phyloP scores from a whole-genome alignment of 2,113 vertebrate species.

The Progne subis region DNA sequence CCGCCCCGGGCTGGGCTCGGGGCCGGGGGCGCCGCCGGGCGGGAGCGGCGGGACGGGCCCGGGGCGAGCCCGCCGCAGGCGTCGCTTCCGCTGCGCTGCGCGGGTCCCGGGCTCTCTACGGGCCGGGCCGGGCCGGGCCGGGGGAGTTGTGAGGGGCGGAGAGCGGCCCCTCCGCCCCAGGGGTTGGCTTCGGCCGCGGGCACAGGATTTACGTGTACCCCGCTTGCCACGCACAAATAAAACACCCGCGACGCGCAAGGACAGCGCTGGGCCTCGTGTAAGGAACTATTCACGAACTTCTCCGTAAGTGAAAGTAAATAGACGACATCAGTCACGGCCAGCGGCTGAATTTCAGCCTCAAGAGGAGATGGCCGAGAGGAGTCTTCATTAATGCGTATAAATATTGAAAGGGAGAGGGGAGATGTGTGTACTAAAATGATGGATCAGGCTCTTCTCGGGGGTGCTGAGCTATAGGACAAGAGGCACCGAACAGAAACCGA shows the following conservation, averaged over 20 bases:
- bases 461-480: neutral
- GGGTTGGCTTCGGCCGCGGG: too few species aligned
- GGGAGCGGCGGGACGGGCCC: too few species aligned
- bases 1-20: too few species aligned
- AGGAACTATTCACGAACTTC: fast-evolving
- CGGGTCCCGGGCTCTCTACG: too few species aligned
- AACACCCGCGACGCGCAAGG: neutral
- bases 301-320: fast-evolving
- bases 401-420: neutral
- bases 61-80: too few species aligned
- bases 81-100: too few species aligned
- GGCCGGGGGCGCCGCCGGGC: too few species aligned
- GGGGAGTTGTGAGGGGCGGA: fast-evolving
- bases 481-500: neutral
- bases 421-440: neutral
- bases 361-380: neutral
- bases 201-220: fast-evolving
- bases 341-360: neutral
- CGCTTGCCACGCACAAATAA: fast-evolving
- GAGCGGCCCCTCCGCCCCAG: neutral
- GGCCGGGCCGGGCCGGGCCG: too few species aligned
- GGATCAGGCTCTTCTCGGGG: neutral
- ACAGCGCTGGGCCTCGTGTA: fast-evolving
- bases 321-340: fast-evolving
- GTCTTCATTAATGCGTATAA: neutral